A percentile compares a stretch with the other conserved stretches of the same genome.
Conservation (phyloP, 2,888 invertebrate genomes). For the Nemapogon koenigi region DNA sequence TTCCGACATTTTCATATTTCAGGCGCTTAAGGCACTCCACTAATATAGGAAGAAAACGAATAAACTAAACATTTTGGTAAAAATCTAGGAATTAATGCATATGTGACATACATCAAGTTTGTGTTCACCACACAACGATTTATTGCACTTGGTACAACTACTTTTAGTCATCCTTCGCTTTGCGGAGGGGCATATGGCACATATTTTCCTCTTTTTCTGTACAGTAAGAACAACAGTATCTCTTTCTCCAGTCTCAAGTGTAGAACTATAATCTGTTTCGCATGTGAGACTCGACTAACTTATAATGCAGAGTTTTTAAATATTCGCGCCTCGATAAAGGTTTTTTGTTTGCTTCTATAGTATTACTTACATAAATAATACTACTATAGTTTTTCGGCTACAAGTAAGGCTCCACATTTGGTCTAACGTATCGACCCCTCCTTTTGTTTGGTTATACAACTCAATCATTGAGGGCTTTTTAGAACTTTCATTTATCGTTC, state of each 20-base stretch:
- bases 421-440: constrained; percentile 19
- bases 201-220: neutral
- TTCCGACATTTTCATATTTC: too few relatives aligned
- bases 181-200: too few relatives aligned
- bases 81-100: too few relatives aligned
- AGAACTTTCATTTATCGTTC: constrained; percentile 10
- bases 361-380: constrained; percentile 2
- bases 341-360: constrained; percentile 2
- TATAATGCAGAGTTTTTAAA: constrained; percentile 1
- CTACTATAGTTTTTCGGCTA: neutral
- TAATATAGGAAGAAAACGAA: neutral
- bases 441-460: constrained; percentile 20
- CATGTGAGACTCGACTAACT: neutral
- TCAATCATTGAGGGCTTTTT: constrained; percentile 18
- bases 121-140: too few relatives aligned
- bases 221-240: neutral
- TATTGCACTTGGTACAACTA: too few relatives aligned
- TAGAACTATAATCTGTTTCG: neutral
- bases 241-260: neutral
- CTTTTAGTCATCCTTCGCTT: too few relatives aligned
- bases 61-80: too few relatives aligned
- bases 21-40: too few relatives aligned
- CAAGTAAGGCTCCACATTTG: constrained; percentile 15
- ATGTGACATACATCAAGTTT: too few relatives aligned
- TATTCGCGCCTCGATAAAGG: constrained; percentile 1